Conservation (phyloP, 2,888 invertebrate genomes). For the Synergus laeviventris region DNA sequence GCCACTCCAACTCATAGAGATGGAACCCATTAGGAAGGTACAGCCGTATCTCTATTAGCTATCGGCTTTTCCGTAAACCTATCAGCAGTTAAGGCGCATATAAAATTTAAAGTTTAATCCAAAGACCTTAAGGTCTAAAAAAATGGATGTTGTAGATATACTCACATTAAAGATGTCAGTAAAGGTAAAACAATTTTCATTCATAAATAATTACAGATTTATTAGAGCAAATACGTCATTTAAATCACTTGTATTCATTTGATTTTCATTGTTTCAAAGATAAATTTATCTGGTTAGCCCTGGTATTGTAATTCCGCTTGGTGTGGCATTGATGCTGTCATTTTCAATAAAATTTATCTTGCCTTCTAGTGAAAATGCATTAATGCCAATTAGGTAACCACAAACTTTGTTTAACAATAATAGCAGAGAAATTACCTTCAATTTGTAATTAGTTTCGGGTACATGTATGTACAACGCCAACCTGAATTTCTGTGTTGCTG, state of each 20-base stretch:
- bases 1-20: conserved; percentile 12
- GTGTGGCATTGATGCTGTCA: not conserved
- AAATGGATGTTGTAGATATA: conserved; percentile 2
- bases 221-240: not conserved
- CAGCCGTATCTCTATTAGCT: conserved; percentile 9
- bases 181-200: not conserved
- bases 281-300: not conserved
- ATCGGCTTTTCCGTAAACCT: not conserved
- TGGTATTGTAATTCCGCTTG: not conserved
- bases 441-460: too few species aligned
- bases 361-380: too few species aligned
- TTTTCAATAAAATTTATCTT: not conserved
- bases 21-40: conserved; percentile 14
- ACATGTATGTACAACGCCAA: too few species aligned
- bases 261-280: not conserved
- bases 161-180: not conserved
- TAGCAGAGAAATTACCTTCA: not conserved
- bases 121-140: not conserved
- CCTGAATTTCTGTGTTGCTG: too few species aligned
- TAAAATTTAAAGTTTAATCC: not conserved
- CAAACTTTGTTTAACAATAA: not conserved
- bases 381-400: not conserved
- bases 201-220: too few species aligned
- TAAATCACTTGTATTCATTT: not conserved
- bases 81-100: not conserved